phyloP scores from a whole-genome alignment of 2,797 vertebrate genomes.

The Tenualosa thibaudeaui region DNA sequence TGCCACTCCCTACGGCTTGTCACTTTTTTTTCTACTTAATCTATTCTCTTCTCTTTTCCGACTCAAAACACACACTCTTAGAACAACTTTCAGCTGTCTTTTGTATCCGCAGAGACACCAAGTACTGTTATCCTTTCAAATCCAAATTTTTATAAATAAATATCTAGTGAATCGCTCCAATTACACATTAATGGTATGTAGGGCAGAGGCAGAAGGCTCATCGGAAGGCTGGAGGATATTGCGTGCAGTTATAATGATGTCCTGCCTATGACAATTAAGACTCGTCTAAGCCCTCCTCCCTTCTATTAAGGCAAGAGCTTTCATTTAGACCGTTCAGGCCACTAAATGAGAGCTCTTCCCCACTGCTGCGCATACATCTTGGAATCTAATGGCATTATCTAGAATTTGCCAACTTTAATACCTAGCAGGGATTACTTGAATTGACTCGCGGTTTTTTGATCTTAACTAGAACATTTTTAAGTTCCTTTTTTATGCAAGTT shows the following conservation, averaged over 20 bases:
- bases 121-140: background rate
- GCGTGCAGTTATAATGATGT: slow-evolving; percentile 53
- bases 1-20: background rate
- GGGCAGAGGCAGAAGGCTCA: slow-evolving; percentile 25
- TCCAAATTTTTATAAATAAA: background rate
- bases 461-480: slow-evolving; percentile 66
- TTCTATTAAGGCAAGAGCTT: slow-evolving; percentile 70
- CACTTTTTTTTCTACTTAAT: slow-evolving; percentile 20
- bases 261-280: slow-evolving; percentile 56
- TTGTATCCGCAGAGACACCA: slow-evolving; percentile 28
- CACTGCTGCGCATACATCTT: slow-evolving; percentile 68
- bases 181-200: background rate
- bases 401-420: slow-evolving; percentile 77
- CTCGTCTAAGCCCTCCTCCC: slow-evolving; percentile 70
- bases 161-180: background rate
- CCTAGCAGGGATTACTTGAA: slow-evolving; percentile 68
- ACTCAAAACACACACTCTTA: background rate
- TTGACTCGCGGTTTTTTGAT: slow-evolving; percentile 62
- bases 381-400: slow-evolving; percentile 73
- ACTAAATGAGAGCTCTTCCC: slow-evolving; percentile 55
- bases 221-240: slow-evolving; percentile 53
- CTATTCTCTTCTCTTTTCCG: background rate
- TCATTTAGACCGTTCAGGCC: slow-evolving; percentile 66
- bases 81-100: slow-evolving; percentile 38
- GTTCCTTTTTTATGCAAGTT: slow-evolving; percentile 68